Base-by-base conservation (phyloP, 2,888 invertebrate species). In the Lamellibrachia satsuma region DNA sequence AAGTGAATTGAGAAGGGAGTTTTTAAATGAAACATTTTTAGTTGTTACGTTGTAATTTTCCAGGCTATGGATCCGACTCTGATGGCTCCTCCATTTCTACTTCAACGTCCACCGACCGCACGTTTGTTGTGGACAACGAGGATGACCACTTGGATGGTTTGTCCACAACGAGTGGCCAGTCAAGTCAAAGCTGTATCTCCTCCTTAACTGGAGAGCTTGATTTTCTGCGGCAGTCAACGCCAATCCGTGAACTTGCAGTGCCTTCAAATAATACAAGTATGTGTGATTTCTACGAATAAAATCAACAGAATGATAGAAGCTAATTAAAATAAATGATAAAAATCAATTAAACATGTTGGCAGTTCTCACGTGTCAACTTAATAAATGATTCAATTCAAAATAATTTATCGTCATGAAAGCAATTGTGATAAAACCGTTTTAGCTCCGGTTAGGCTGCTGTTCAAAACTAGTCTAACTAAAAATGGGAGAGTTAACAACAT, bases 181-280 rank as follows among this genome's bases (percentile, higher is more conserved):
- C 22, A 22, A n/a, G 6, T 75, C 75, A 52, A 52, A 52, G 52
- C 52, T 6, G 15, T 52, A 52, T 52, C 7, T n/a, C 91, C 39
- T 91, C 91, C 11, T 27, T 91, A 11, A n/a, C 22, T 11, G 52
- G 27, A 52, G 91, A 91, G 57, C 22, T 91, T 11, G 9, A 22
- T 91, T 91, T 91, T 57, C 91, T 91, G 52, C 52, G 91, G n/a
- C 52, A 91, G 52, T 52, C 52, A 0, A 91, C 91, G 11, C 91
- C 91, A 57, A 55, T 91, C n/a, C 22, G 91, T 52, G 91, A 91
- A 55, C 55, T 91, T 11, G 22, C 22, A 55, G 3, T 9, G 22
- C 6, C 75, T 75, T 6, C 22, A 75, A 15, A 15, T 39, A 39
- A 39, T 22, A n/a, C 75, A 75, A 22, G 75, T 75, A 75, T 75